These are phyloP conservation scores for Copidosoma aretas DNA, from an alignment of 2,888 invertebrate species.

Conservation along the genomic window DNA sequence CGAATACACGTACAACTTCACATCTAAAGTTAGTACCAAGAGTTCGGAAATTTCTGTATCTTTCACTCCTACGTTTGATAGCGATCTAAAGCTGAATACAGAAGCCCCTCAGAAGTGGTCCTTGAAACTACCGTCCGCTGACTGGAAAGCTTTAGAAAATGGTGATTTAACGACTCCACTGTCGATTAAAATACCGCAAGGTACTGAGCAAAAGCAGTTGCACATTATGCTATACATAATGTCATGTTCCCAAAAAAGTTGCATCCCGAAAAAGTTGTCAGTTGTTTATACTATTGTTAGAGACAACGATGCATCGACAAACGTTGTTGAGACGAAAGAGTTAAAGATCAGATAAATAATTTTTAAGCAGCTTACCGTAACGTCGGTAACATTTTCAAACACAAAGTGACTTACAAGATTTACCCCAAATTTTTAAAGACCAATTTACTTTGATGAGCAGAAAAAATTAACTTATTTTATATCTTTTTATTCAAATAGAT, in stretches of 20 bases:
- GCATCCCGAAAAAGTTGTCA: constrained; percentile 53
- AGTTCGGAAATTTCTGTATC: constrained; percentile 61
- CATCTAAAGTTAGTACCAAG: constrained; percentile 55
- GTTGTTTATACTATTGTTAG: constrained; percentile 50
- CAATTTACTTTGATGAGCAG: neutral
- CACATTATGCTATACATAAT: constrained; percentile 52
- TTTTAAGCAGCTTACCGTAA: neutral
- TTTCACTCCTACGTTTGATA: constrained; percentile 61
- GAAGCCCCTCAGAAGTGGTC: constrained; percentile 69
- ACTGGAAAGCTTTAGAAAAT: constrained; percentile 45
- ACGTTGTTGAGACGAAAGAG: constrained; percentile 47
- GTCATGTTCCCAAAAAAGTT: constrained; percentile 54
- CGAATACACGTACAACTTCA: constrained; percentile 47
- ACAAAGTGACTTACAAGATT: no score
- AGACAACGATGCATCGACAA: constrained; percentile 44
- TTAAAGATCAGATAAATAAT: constrained; percentile 46
- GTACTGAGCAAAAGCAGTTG: constrained; percentile 47
- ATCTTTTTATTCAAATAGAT: constrained; percentile 28
- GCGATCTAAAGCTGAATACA: constrained; percentile 65
- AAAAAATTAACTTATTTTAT: constrained; percentile 18
- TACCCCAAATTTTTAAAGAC: constrained; percentile 5
- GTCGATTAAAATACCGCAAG: constrained; percentile 49
- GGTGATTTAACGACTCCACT: constrained; percentile 49
- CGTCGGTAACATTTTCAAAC: no score
- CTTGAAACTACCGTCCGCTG: constrained; percentile 57